Percentiles rank a stretch among this genome's conserved stretches.
phyloP scores from a whole-genome alignment of 2,113 vertebrate genomes.

The Plecturocebus donacophilus region DNA sequence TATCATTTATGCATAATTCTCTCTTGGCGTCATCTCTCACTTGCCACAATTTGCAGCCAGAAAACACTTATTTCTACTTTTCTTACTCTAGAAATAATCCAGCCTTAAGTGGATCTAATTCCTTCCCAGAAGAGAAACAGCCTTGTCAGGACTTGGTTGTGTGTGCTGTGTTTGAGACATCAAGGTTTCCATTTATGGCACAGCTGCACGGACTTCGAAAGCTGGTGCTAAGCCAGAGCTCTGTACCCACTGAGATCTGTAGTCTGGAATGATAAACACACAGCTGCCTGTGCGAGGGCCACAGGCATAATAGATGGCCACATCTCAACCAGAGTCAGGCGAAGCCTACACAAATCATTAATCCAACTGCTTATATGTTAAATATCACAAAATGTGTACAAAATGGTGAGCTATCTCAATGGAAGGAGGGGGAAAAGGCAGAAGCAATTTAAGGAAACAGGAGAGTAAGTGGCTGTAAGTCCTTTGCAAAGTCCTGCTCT shows the following conservation, averaged over 20 bases:
- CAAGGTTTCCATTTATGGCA: slow-evolving; percentile 74
- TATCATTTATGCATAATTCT: slow-evolving; percentile 86
- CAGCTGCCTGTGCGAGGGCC: slow-evolving; percentile 80
- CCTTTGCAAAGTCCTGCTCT: slow-evolving; percentile 16
- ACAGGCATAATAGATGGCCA: slow-evolving; percentile 38
- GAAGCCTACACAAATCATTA: slow-evolving; percentile 45
- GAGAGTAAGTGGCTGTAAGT: slow-evolving; percentile 8
- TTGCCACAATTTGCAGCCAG: slow-evolving; percentile 83
- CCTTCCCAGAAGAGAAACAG: slow-evolving; percentile 81
- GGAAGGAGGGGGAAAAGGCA: background rate
- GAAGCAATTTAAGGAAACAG: slow-evolving; percentile 23
- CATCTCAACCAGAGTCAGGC: slow-evolving; percentile 55
- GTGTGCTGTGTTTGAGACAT: slow-evolving; percentile 58
- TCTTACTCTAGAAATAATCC: slow-evolving; percentile 82
- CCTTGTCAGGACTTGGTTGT: slow-evolving; percentile 74
- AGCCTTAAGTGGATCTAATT: slow-evolving; percentile 83
- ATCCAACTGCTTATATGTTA: slow-evolving; percentile 61
- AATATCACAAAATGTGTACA: slow-evolving; percentile 52
- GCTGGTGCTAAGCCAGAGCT: slow-evolving; percentile 75
- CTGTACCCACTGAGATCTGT: slow-evolving; percentile 75
- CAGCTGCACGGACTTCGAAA: slow-evolving; percentile 76
- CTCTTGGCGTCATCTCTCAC: slow-evolving; percentile 82
- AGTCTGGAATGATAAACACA: slow-evolving; percentile 80
- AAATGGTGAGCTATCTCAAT: background rate
- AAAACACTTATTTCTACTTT: slow-evolving; percentile 85